Conservation (phyloP, 2,888 invertebrate species). For the Rhorus exstirpatorius region DNA sequence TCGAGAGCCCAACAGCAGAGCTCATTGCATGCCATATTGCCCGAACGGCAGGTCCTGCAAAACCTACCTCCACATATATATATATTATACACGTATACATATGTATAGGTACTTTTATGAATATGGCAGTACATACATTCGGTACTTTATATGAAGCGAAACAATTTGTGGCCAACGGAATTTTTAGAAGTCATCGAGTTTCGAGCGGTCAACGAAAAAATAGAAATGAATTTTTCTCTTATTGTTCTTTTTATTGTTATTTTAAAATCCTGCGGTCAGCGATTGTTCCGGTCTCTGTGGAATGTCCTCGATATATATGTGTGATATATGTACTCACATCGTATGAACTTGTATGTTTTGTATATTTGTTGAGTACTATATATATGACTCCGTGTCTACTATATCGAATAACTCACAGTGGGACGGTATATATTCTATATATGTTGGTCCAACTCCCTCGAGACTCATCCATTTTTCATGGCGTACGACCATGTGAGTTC, state of each 20-base stretch:
- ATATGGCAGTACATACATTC: not conserved
- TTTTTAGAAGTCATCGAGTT: not conserved
- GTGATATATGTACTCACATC: slow-evolving; percentile 7
- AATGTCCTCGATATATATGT: not conserved
- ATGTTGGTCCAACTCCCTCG: slow-evolving; percentile 54
- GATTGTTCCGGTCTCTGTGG: not conserved
- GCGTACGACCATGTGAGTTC: slow-evolving; percentile 49
- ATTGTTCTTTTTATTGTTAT: not conserved
- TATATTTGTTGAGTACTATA: slow-evolving; percentile 35
- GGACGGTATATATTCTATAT: too few species aligned
- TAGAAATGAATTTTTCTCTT: not conserved
- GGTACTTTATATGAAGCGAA: not conserved
- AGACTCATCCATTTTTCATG: slow-evolving; percentile 59
- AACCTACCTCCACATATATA: slow-evolving; percentile 28
- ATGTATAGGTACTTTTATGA: slow-evolving; percentile 13
- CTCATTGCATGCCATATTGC: slow-evolving; percentile 69
- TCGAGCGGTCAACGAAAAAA: not conserved
- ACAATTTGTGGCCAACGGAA: not conserved
- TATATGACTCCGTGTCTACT: slow-evolving; percentile 18
- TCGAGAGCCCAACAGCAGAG: slow-evolving; percentile 27
- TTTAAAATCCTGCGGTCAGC: not conserved
- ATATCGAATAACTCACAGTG: slow-evolving; percentile 29
- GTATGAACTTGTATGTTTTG: slow-evolving; percentile 16
- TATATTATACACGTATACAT: slow-evolving; percentile 7
- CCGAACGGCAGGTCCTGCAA: slow-evolving; percentile 33